phyloP scores from a whole-genome alignment of 2,797 vertebrate species.

The Trichosurus vulpecula region DNA sequence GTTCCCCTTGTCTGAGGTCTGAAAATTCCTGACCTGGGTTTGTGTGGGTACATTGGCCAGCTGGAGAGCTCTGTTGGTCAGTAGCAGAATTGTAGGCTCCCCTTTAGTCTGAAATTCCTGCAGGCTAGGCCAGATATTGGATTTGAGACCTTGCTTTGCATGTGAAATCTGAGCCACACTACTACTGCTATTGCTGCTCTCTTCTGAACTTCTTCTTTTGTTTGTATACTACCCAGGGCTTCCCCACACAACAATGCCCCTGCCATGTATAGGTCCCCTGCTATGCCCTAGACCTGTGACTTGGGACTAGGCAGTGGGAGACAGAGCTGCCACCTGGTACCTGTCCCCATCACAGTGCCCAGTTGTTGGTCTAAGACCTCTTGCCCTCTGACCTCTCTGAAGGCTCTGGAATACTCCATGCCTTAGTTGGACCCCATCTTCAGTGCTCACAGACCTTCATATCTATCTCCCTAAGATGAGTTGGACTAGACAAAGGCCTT shows the following conservation, averaged over 20 bases:
- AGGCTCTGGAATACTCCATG: not conserved
- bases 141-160: not conserved
- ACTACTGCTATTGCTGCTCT: not conserved
- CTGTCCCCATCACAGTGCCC: not conserved
- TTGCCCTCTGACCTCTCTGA: not conserved
- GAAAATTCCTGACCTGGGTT: not conserved
- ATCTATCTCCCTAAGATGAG: not conserved
- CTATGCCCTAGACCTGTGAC: not conserved
- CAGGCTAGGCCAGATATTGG: not conserved
- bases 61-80: not conserved
- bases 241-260: not conserved
- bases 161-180: not conserved
- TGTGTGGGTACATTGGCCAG: not conserved
- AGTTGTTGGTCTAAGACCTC: not conserved
- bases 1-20: not conserved
- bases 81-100: not conserved
- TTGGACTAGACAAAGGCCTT: not conserved
- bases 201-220: not conserved
- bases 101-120: not conserved
- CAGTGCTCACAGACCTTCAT: not conserved
- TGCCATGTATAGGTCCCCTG: not conserved
- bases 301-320: not conserved
- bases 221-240: not conserved
- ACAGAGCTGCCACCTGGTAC: not conserved
- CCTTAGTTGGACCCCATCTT: not conserved